Percentiles rank a stretch among this genome's conserved stretches.
Evolutionary conservation across 2,113 vertebrate species (phyloP).

Genomic region (Apodemus sylvaticus): DNA sequence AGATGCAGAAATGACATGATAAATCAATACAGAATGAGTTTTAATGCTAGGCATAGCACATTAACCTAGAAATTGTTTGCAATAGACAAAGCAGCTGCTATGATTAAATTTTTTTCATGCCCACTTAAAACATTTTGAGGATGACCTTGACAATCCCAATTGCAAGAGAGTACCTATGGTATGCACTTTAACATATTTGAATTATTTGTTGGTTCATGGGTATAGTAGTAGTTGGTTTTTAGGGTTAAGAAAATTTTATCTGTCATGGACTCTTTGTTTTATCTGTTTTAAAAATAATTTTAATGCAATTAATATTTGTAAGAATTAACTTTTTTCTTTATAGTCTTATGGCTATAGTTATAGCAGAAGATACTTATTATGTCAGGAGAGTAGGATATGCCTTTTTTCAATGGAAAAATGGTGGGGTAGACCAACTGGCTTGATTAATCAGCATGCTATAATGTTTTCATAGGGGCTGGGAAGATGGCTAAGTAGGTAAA

Average conservation of each 20-base stretch:
- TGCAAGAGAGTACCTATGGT: slow-evolving; percentile 20
- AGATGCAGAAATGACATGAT: slow-evolving; percentile 80
- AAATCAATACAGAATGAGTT: slow-evolving; percentile 80
- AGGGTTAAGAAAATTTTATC: slow-evolving; percentile 21
- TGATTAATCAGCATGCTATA: neutral
- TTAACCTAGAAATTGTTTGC: slow-evolving; percentile 79
- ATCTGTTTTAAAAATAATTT: neutral
- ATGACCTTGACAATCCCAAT: slow-evolving; percentile 67
- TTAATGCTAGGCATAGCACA: slow-evolving; percentile 76
- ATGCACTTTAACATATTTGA: neutral
- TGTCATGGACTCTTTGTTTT: slow-evolving; percentile 8
- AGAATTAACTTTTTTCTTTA: neutral
- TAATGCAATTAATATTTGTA: neutral
- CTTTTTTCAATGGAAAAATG: neutral
- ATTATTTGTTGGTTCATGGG: neutral
- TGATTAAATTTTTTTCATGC: slow-evolving; percentile 77
- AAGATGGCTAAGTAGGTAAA: neutral
- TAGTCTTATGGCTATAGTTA: neutral
- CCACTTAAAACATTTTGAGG: slow-evolving; percentile 57
- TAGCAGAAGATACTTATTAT: neutral
- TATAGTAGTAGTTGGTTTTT: neutral
- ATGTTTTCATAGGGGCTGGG: neutral
- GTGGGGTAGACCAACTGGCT: neutral
- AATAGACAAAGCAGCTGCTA: slow-evolving; percentile 80
- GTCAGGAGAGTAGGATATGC: neutral